phyloP scores from a whole-genome alignment of 2,797 vertebrate genomes.

The Borostomias antarcticus region DNA sequence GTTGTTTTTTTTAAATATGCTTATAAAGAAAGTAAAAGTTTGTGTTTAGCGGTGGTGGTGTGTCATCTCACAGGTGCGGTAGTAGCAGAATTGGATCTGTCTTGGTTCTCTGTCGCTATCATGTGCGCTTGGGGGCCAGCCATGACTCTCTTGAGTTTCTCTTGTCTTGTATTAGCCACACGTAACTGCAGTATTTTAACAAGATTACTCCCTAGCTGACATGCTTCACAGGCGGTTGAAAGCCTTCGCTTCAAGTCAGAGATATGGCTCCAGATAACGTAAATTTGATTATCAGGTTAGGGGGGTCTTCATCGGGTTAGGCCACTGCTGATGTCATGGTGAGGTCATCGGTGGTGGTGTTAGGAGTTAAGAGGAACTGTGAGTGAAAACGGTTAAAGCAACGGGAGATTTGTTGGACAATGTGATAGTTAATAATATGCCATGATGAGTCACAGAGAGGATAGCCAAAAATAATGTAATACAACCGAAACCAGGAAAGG shows the following conservation, averaged over 20 bases:
- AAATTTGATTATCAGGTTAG: constrained; percentile 4
- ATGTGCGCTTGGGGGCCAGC: neutral
- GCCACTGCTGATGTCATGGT: constrained; percentile 14
- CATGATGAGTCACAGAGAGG: neutral
- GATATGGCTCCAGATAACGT: neutral
- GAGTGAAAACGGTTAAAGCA: constrained; percentile 6
- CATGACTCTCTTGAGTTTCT: neutral
- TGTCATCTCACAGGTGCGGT: neutral
- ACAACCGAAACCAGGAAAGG: too few species aligned
- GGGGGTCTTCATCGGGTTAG: neutral
- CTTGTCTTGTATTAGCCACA: neutral
- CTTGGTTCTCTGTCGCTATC: neutral
- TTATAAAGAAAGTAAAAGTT: neutral
- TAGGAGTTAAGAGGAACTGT: neutral
- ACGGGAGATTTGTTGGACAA: neutral
- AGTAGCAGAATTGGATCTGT: neutral
- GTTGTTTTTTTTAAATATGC: too few species aligned
- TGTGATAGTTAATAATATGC: neutral
- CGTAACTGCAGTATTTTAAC: neutral
- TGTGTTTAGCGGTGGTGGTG: neutral
- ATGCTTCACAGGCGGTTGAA: neutral
- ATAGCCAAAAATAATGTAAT: too few species aligned
- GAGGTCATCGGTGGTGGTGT: neutral
- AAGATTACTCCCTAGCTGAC: neutral
- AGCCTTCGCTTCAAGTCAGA: neutral